Percentiles rank a stretch among this genome's conserved stretches.
These are phyloP conservation scores for Himalopsyche phryganea DNA, from an alignment of 1,140 invertebrate species.

Conservation along the genomic window DNA sequence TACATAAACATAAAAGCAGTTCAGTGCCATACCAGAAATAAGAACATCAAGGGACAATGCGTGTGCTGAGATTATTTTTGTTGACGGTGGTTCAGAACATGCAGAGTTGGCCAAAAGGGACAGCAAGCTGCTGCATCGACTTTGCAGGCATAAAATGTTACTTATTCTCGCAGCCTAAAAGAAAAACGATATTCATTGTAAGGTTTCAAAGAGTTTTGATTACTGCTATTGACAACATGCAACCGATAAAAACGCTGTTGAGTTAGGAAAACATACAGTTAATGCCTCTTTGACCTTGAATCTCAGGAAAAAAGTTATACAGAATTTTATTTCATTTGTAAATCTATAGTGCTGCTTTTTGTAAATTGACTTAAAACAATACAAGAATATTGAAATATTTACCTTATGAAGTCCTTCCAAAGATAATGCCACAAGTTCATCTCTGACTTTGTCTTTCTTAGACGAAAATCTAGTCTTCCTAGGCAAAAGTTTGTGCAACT, in stretches of 20 bases:
- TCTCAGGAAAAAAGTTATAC: no score
- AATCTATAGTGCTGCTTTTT: no score
- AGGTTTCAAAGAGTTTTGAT: no score
- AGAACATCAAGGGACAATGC: constrained; percentile 88
- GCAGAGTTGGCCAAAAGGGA: constrained; percentile 73
- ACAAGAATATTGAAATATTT: no score
- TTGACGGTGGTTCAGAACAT: constrained; percentile 66
- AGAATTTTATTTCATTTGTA: no score
- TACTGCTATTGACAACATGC: no score
- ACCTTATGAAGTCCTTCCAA: constrained; percentile 89
- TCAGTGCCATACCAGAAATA: constrained; percentile 49
- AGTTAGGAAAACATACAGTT: no score
- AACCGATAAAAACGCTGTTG: no score
- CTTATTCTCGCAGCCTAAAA: constrained; percentile 67
- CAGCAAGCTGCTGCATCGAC: constrained; percentile 78
- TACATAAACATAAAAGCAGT: no score
- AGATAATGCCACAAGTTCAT: constrained; percentile 75
- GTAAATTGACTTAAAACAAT: no score
- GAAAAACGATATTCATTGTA: no score
- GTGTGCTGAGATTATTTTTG: constrained; percentile 77
- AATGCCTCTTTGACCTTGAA: no score
- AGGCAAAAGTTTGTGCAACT: constrained; percentile 46
- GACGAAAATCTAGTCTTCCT: constrained; percentile 26
- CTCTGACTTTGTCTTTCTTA: constrained; percentile 58
- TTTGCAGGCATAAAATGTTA: constrained; percentile 74